Percentiles rank a stretch among this genome's conserved stretches.
These are phyloP conservation scores for Rhynchomys soricoides DNA, from an alignment of 2,113 vertebrate genomes.

Conservation along the genomic window DNA sequence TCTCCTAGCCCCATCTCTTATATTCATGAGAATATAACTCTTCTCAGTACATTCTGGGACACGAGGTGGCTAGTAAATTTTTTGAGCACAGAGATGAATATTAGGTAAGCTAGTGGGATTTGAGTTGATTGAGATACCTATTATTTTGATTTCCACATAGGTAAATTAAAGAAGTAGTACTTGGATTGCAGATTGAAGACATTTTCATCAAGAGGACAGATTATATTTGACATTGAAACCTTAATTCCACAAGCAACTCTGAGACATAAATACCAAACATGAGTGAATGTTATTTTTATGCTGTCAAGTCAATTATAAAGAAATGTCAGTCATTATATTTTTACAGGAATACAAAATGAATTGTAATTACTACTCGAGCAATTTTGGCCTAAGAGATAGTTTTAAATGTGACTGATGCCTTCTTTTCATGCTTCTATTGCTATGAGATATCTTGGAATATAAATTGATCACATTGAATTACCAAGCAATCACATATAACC, in stretches of 20 bases:
- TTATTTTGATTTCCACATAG: neutral
- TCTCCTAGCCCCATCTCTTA: neutral
- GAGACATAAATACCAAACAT: neutral
- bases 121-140: neutral
- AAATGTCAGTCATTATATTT: neutral
- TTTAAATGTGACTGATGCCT: constrained; percentile 15
- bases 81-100: neutral
- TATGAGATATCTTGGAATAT: neutral
- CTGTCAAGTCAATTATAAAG: neutral
- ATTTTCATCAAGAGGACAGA: neutral
- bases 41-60: neutral
- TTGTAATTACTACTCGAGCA: neutral
- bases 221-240: neutral
- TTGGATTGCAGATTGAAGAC: neutral
- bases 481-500: neutral
- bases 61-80: neutral
- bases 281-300: neutral
- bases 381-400: neutral
- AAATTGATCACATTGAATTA: neutral
- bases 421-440: neutral
- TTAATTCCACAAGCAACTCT: neutral
- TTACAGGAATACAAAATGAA: neutral
- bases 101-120: neutral
- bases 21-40: neutral
- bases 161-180: neutral